Percentiles rank a stretch among this genome's conserved stretches.
Evolutionary conservation across 2,888 invertebrate species (phyloP).

Genomic region (Tuta absoluta): DNA sequence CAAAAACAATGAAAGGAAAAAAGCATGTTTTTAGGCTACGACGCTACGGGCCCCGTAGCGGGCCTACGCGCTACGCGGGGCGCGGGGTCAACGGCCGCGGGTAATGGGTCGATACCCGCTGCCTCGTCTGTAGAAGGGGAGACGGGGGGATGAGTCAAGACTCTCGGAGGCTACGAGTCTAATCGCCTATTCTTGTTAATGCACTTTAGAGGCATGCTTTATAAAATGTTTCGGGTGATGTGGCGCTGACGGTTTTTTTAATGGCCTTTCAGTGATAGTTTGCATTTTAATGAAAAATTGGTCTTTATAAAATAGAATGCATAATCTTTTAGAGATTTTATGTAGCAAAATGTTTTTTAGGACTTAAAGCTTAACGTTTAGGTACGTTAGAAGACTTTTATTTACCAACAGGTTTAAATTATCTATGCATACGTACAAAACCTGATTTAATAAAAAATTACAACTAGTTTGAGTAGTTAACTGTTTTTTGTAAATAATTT

Average conservation of each 20-base stretch:
- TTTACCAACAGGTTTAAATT: too few species aligned
- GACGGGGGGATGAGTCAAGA: slow-evolving; percentile 50
- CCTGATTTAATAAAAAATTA: too few species aligned
- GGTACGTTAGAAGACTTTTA: too few species aligned
- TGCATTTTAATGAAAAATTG: not conserved
- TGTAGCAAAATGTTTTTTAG: too few species aligned
- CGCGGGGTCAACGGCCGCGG: slow-evolving; percentile 72
- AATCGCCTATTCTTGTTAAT: slow-evolving; percentile 28
- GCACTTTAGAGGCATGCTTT: slow-evolving; percentile 21
- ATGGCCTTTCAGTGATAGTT: not conserved
- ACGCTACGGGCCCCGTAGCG: slow-evolving; percentile 41
- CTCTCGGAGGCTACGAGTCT: slow-evolving; percentile 37
- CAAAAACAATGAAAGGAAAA: slow-evolving; percentile 46
- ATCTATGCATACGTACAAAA: too few species aligned
- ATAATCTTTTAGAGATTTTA: not conserved
- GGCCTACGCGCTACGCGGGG: slow-evolving; percentile 50
- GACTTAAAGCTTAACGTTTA: too few species aligned
- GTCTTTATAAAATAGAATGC: not conserved
- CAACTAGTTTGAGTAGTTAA: too few species aligned
- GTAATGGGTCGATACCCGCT: slow-evolving; percentile 68
- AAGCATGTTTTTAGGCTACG: slow-evolving; percentile 47
- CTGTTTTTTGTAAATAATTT: too few species aligned
- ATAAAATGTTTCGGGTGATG: slow-evolving; percentile 14
- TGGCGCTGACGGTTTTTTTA: not conserved
- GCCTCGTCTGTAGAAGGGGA: slow-evolving; percentile 38